Evolutionary conservation across 2,888 invertebrate genomes (phyloP), one percentile per base, ranked within the genome.

Genomic region (Zeuzera pyrina): DNA sequence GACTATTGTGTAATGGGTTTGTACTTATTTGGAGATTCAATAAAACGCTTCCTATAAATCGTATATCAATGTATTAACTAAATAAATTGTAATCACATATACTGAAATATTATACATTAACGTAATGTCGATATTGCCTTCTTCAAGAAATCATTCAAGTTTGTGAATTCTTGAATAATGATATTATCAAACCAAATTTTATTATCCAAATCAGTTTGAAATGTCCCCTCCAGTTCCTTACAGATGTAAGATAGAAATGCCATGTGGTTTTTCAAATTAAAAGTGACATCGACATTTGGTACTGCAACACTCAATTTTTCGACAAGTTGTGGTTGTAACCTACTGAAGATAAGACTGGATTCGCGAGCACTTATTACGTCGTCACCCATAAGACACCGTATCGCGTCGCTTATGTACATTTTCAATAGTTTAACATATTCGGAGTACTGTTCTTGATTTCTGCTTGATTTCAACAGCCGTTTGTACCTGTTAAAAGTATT

Each of bases 181-280:
- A 66, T 50, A 0, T 49, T 44, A 2, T 66, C 46, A 15, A 71
- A 70, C 56, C 62, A 65, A 2, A 67, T 23, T 30, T 58, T 63
- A 31, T 71, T 73, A 21, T 60, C 62, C 0, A 52, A 53, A 4
- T 65, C 59, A 2, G 42, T 47, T 2, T 49, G 37, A 5, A 69
- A 56, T 0, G 56, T 36, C 0, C 41, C 52, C 7, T 52, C 53
- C 1, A 67, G 23, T 4, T 53, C 45, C 31, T 59, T 39, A 25
- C 64, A 71, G 0, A 70, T 77, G 38, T 74, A 71, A 0, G 73
- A 60, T 0, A 71, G 66, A 30, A 84, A 67, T 0, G 83, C 81
- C 31, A 74, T 36, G 36, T 74, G 73, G 30, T 74, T 74, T 19
- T 67, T 47, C 21, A 83, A 44, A 43, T 76, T 74, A 1, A 76